Percentiles rank a stretch among this genome's conserved stretches.
Conservation (phyloP, 2,888 invertebrate species). For the Aphidoletes aphidimyza region DNA sequence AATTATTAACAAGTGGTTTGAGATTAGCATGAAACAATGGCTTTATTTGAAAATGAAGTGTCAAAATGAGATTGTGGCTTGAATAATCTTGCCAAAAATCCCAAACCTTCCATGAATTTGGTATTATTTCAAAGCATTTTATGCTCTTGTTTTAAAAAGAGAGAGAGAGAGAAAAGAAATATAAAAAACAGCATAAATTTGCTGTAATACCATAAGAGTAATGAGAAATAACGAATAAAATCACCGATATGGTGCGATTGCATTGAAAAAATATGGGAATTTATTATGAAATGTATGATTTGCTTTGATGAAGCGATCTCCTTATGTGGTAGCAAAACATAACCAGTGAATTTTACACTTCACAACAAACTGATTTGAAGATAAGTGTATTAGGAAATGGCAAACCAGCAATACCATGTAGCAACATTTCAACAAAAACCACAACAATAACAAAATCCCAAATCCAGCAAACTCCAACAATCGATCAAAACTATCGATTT, state of each 20-base stretch:
- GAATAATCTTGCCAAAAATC: background rate
- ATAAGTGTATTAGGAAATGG: background rate
- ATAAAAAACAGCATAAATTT: slow-evolving; percentile 16
- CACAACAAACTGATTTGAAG: background rate
- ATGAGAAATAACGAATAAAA: background rate
- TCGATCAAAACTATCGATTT: background rate
- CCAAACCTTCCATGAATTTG: background rate
- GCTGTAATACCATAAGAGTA: background rate
- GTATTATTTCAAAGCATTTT: background rate
- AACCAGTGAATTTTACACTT: background rate
- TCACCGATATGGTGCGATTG: background rate
- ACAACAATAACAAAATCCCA: background rate
- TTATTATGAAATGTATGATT: slow-evolving; percentile 5
- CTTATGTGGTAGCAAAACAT: too few species aligned
- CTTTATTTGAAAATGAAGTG: slow-evolving; percentile 27
- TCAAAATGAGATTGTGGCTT: slow-evolving; percentile 9
- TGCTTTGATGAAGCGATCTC: background rate
- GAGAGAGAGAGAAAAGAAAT: background rate
- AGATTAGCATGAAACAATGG: background rate
- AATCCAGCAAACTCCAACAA: background rate
- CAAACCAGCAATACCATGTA: too few species aligned
- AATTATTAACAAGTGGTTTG: background rate
- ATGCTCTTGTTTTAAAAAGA: background rate
- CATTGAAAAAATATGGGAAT: background rate
- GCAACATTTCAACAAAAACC: background rate